Evolutionary conservation across 2,888 invertebrate genomes (phyloP).

Genomic region (Merodon equestris): DNA sequence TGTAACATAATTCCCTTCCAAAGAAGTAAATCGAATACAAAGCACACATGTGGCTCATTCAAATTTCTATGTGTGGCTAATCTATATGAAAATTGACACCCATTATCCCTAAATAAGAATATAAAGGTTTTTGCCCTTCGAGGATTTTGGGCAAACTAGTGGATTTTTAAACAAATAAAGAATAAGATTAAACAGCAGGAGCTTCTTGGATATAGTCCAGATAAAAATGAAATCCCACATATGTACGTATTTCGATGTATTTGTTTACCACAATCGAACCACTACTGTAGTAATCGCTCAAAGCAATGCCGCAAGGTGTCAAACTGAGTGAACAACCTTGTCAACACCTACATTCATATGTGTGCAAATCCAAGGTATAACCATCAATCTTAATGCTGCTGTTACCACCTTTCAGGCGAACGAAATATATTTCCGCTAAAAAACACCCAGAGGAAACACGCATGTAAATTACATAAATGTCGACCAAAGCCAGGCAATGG

Average conservation of each 20-base stretch:
- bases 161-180: slow-evolving; percentile 20
- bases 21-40: slow-evolving; percentile 57
- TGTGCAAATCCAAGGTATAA: slow-evolving; percentile 47
- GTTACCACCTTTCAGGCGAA: slow-evolving; percentile 63
- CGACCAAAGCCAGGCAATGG: slow-evolving; percentile 47
- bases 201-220: slow-evolving; percentile 13
- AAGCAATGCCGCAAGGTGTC: slow-evolving; percentile 40
- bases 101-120: slow-evolving; percentile 56
- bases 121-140: slow-evolving; percentile 37
- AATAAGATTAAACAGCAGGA: slow-evolving; percentile 41
- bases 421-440: slow-evolving; percentile 18
- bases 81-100: slow-evolving; percentile 66
- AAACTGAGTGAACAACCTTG: background rate
- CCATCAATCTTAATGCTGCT: slow-evolving; percentile 51
- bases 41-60: slow-evolving; percentile 63
- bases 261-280: slow-evolving; percentile 4
- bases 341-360: slow-evolving; percentile 53
- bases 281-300: slow-evolving; percentile 37
- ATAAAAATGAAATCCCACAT: slow-evolving; percentile 38
- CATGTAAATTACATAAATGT: slow-evolving; percentile 69
- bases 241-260: background rate
- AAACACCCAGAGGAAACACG: slow-evolving; percentile 34
- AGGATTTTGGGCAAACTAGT: slow-evolving; percentile 14
- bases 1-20: background rate
- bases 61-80: slow-evolving; percentile 59